Base-by-base conservation (phyloP, 2,113 vertebrate genomes). In the Pachypanchax playfairii region DNA sequence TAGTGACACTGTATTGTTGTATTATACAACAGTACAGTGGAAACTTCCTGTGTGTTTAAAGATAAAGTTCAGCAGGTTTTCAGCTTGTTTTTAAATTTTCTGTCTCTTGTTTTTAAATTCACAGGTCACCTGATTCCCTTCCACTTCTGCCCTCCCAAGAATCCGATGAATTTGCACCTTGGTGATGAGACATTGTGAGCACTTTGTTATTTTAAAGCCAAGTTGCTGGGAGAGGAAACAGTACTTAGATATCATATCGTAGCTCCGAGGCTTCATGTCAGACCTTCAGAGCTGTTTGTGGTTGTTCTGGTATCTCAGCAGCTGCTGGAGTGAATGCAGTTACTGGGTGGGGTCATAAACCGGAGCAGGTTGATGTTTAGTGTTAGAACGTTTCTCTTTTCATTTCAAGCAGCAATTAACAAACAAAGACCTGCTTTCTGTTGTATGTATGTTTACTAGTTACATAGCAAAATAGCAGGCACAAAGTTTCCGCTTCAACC, bases 91-190 rank as follows among this genome's bases (percentile, higher is more conserved):
- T 46, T 56, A 18, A 51, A 46, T 24, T 38, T 28, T 59, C 31
- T 47, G 6, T 33, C 28, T 43, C 5, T 12, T 11, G 2, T 59
- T 55, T 63, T 13, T 14, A 35, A 29, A 21, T 44, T 55, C 42
- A 9, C 75, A 87, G 85, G 78, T 85, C 64, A 36, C 52, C 35
- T 55, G 64, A 61, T 31, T 50, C 50, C 31, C 26, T 51, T 52
- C 53, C 43, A 65, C 70, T 56, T 39, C 62, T 57, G 46, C 54
- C 66, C 64, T 87, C 57, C 41, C 75, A 62, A 66, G 77, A 82
- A 57, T 50, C 67, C 70, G 83, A 77, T 79, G 82, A 81, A 65
- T 83, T 87, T 85, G 82, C 83, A 86, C 82, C 80, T 46, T 21
- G 77, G 55, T 65, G 76, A 77, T 60, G 78, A 85, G 54, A 61